Conservation (phyloP, 2,888 invertebrate genomes). For the Philaethria dido region DNA sequence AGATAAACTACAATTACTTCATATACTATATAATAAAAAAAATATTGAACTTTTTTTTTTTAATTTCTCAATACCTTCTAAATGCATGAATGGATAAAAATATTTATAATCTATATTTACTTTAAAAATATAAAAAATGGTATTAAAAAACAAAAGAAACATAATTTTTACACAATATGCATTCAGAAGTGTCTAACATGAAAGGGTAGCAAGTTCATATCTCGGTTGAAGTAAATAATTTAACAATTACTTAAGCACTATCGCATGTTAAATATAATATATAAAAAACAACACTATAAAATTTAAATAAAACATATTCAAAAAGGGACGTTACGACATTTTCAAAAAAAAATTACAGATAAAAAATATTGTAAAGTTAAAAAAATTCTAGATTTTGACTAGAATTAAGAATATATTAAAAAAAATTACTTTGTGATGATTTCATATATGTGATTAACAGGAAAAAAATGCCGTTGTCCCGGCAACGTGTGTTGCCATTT, state of each 20-base stretch:
- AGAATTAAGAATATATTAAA: neutral
- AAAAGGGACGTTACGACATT: constrained; percentile 3
- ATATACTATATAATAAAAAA: constrained; percentile 26
- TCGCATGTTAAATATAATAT: constrained; percentile 1
- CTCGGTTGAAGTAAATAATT: neutral
- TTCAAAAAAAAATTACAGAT: neutral
- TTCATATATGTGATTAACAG: neutral
- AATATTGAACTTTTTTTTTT: neutral
- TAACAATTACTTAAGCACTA: constrained; percentile 20
- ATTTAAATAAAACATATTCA: neutral
- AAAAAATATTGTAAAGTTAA: neutral
- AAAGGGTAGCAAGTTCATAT: neutral
- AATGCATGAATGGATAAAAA: constrained; percentile 18
- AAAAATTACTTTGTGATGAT: constrained; percentile 14
- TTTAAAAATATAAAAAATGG: neutral
- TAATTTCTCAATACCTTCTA: neutral
- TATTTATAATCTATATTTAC: neutral
- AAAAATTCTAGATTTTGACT: constrained; percentile 9
- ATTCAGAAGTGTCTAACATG: constrained; percentile 7
- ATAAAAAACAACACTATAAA: constrained; percentile 15
- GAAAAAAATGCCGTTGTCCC: neutral
- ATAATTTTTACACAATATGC: constrained; percentile 4
- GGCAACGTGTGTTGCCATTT: constrained; percentile 8
- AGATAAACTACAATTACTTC: constrained; percentile 8
- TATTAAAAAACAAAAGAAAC: neutral